These are phyloP conservation scores for Sarcoramphus papa DNA, from an alignment of 2,797 vertebrate genomes.

Conservation along the genomic window DNA sequence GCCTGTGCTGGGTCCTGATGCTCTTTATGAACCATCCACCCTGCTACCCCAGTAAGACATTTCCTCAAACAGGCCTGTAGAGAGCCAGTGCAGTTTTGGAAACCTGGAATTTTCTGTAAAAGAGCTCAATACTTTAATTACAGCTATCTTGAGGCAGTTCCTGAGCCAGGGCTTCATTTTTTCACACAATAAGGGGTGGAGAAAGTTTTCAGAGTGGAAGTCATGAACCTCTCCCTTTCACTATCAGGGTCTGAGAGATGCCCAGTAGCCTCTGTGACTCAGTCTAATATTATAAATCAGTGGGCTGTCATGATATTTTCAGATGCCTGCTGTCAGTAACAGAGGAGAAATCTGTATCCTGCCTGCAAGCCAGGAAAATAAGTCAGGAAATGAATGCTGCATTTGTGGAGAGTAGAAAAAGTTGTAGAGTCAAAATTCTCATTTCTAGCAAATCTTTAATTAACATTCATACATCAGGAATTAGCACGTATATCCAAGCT, in stretches of 20 bases:
- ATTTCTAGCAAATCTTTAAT: constrained; percentile 23
- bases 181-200: not conserved
- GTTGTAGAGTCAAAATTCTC: not conserved
- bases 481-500: not conserved
- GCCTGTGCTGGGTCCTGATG: not conserved
- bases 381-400: constrained; percentile 10
- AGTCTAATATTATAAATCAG: not conserved
- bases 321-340: not conserved
- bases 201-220: not conserved
- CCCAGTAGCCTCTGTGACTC: not conserved
- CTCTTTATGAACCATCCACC: not conserved
- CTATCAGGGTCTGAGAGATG: not conserved
- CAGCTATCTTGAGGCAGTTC: not conserved
- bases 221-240: not conserved
- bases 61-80: not conserved
- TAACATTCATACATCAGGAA: not conserved
- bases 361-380: not conserved
- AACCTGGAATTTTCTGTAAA: not conserved
- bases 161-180: not conserved
- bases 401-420: not conserved
- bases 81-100: not conserved
- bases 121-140: not conserved
- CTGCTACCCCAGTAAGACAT: not conserved
- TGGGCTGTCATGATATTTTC: not conserved
- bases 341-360: not conserved